Evolutionary conservation across 2,113 vertebrate genomes (phyloP).

Genomic region (Corydoras maculifer): DNA sequence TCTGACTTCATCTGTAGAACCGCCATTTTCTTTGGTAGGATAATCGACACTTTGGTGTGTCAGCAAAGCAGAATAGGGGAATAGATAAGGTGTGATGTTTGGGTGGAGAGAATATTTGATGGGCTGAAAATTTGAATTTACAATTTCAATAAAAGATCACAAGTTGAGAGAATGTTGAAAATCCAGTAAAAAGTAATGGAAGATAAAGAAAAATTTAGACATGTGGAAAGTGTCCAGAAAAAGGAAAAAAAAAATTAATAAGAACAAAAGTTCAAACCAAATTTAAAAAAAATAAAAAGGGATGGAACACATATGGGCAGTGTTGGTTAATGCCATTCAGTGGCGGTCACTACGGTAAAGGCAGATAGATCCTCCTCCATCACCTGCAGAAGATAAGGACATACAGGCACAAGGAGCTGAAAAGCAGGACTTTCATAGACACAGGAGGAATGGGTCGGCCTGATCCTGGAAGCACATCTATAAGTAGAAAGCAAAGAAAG

Average conservation of each 20-base stretch:
- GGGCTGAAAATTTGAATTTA: no score
- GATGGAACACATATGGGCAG: constrained; percentile 45
- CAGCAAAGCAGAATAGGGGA: constrained; percentile 44
- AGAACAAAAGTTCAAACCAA: no score
- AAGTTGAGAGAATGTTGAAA: no score
- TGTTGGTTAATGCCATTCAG: constrained; percentile 54
- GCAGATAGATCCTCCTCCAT: constrained; percentile 47
- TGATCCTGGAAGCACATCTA: constrained; percentile 62
- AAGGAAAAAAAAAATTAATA: no score
- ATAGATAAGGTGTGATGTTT: constrained; percentile 3
- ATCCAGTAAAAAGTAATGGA: no score
- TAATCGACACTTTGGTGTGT: constrained; percentile 71
- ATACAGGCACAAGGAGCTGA: constrained; percentile 52
- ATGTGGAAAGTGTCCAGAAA: no score
- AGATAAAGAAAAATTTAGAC: no score
- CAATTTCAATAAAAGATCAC: no score
- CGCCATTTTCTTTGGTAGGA: constrained; percentile 72
- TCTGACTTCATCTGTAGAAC: constrained; percentile 53
- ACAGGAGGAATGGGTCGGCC: constrained; percentile 41
- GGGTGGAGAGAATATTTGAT: background rate
- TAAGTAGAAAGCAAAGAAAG: constrained; percentile 20
- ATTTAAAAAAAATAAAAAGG: background rate
- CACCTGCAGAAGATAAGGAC: constrained; percentile 64
- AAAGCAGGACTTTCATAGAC: constrained; percentile 51
- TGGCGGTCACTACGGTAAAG: no score